Evolutionary conservation across 2,113 vertebrate genomes (phyloP).

Genomic region (Pelusios castaneus): DNA sequence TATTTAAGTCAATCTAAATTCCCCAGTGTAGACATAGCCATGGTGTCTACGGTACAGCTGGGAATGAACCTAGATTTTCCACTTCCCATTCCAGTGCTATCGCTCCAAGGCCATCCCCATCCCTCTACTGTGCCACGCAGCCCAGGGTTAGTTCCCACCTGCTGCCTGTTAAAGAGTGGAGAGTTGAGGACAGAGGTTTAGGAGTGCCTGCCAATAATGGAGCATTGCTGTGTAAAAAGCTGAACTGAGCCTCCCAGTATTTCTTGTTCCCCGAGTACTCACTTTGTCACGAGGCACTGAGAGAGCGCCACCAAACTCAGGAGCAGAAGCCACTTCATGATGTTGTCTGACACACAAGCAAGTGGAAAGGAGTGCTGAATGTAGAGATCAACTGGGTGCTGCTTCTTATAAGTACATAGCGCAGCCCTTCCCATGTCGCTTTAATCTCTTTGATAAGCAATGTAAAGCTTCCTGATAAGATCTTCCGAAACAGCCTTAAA

Average conservation of each 20-base stretch:
- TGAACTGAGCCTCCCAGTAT: neutral
- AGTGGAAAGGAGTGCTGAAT: neutral
- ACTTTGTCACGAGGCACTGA: constrained; percentile 55
- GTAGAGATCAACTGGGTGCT: neutral
- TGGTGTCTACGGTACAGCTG: neutral
- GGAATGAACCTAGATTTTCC: neutral
- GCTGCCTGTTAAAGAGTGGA: neutral
- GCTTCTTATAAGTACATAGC: neutral
- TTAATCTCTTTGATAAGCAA: constrained; percentile 20
- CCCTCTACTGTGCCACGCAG: neutral
- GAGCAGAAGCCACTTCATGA: constrained; percentile 54
- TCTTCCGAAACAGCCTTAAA: neutral
- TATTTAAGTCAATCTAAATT: too few relatives aligned
- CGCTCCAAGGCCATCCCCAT: neutral
- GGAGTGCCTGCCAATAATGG: neutral
- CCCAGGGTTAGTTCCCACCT: too few relatives aligned
- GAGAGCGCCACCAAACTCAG: constrained; percentile 62
- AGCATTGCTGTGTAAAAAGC: neutral
- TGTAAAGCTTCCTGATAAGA: neutral
- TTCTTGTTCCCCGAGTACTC: neutral
- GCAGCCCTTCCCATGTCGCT: neutral
- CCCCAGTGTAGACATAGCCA: too few relatives aligned
- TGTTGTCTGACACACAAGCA: neutral
- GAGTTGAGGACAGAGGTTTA: too few relatives aligned
- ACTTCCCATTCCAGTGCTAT: neutral